Conservation (phyloP, 2,113 vertebrate genomes). For the Tychaedon coryphoeus region DNA sequence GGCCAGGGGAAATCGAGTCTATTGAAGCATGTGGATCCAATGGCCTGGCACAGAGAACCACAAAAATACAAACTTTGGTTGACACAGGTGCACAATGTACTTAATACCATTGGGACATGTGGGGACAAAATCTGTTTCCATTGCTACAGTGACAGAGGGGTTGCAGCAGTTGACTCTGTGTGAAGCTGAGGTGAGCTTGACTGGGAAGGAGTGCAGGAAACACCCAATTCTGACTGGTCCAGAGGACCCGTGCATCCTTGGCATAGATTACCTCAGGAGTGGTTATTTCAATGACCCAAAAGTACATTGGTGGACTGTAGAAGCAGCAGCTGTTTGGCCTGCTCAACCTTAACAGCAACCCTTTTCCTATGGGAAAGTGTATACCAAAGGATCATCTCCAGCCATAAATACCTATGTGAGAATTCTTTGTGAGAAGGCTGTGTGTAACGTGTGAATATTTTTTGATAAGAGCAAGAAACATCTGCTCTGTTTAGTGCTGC, state of each 20-base stretch:
- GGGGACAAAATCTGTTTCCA: too few relatives aligned
- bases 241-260: background rate
- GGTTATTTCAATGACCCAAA: background rate
- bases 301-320: background rate
- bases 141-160: too few relatives aligned
- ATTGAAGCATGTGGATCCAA: too few relatives aligned
- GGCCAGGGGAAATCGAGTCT: too few relatives aligned
- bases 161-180: background rate
- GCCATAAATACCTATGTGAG: background rate
- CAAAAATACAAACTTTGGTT: too few relatives aligned
- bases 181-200: too few relatives aligned
- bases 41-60: too few relatives aligned
- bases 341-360: background rate
- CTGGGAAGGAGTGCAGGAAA: too few relatives aligned
- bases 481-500: background rate
- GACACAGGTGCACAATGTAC: too few relatives aligned
- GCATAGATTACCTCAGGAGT: background rate
- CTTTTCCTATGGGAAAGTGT: background rate
- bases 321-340: background rate
- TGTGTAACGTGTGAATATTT: background rate
- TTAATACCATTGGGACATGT: too few relatives aligned
- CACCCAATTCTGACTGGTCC: background rate
- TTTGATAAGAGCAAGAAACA: background rate
- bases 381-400: background rate
- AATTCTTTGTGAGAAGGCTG: background rate